phyloP scores from a whole-genome alignment of 2,888 invertebrate species.

The Octodonta nipae region DNA sequence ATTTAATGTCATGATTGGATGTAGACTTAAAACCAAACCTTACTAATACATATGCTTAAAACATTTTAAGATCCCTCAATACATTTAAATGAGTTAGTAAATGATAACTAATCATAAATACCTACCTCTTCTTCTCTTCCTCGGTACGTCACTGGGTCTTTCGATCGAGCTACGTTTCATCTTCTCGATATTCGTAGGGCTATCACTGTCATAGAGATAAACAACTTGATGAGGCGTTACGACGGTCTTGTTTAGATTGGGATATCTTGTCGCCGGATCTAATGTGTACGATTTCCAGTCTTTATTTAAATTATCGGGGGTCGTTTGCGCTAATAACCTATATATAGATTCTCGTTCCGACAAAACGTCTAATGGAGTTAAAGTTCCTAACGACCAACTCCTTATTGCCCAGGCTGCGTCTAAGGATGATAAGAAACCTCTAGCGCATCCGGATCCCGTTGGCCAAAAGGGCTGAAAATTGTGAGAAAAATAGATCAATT shows the following conservation, averaged over 20 bases:
- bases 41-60: too few relatives aligned
- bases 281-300: slow-evolving; percentile 77
- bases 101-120: too few relatives aligned
- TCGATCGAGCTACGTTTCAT: slow-evolving; percentile 30
- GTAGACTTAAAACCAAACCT: too few relatives aligned
- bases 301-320: slow-evolving; percentile 86
- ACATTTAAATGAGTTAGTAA: too few relatives aligned
- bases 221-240: slow-evolving; percentile 67
- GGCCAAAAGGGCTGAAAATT: slow-evolving; percentile 83
- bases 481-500: not conserved
- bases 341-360: slow-evolving; percentile 93
- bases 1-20: too few relatives aligned
- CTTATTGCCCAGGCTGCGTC: slow-evolving; percentile 94
- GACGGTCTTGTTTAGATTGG: slow-evolving; percentile 62
- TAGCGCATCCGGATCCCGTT: slow-evolving; percentile 93
- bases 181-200: slow-evolving; percentile 46
- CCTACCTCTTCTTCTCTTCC: slow-evolving; percentile 52
- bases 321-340: slow-evolving; percentile 71
- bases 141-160: slow-evolving; percentile 40
- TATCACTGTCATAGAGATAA: slow-evolving; percentile 58
- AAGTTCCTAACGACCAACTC: slow-evolving; percentile 55
- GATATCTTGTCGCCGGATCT: slow-evolving; percentile 76
- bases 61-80: too few relatives aligned
- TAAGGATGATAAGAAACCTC: slow-evolving; percentile 89
- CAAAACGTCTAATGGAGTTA: slow-evolving; percentile 69